Conservation (phyloP, 2,797 vertebrate genomes). For the Sandelia bainsii region DNA sequence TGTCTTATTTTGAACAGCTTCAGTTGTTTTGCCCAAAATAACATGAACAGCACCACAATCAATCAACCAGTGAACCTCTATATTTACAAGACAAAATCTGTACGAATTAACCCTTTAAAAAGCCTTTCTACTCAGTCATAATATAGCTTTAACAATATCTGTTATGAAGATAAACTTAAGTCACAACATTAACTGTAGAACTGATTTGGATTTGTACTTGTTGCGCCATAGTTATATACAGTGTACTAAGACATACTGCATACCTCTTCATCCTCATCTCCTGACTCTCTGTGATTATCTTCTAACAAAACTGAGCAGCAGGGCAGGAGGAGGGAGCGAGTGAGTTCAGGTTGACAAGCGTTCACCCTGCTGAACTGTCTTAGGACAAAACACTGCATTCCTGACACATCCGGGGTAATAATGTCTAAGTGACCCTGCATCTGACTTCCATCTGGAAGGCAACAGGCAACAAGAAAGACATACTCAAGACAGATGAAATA, state of each 20-base stretch:
- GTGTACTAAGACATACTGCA: not conserved
- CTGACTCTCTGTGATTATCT: conserved; percentile 24
- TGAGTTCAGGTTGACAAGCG: conserved; percentile 37
- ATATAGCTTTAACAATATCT: no score
- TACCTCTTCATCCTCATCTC: not conserved
- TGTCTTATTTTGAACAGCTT: not conserved
- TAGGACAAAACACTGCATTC: conserved; percentile 43
- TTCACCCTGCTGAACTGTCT: conserved; percentile 36
- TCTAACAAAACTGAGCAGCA: conserved; percentile 28
- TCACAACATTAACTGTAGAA: not conserved
- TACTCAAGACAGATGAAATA: conserved; percentile 36
- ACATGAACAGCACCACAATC: not conserved
- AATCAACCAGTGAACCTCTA: not conserved
- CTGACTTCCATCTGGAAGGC: conserved; percentile 26
- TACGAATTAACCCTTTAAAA: not conserved
- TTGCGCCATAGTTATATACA: not conserved
- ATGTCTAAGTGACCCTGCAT: conserved; percentile 23
- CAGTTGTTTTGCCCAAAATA: not conserved
- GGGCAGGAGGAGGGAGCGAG: not conserved
- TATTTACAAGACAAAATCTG: not conserved
- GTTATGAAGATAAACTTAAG: not conserved
- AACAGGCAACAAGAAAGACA: conserved; percentile 19
- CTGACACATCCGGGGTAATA: conserved; percentile 36
- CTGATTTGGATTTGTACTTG: not conserved
- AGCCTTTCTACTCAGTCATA: not conserved